phyloP scores from a whole-genome alignment of 2,797 vertebrate species.

The Catamblyrhynchus diadema region DNA sequence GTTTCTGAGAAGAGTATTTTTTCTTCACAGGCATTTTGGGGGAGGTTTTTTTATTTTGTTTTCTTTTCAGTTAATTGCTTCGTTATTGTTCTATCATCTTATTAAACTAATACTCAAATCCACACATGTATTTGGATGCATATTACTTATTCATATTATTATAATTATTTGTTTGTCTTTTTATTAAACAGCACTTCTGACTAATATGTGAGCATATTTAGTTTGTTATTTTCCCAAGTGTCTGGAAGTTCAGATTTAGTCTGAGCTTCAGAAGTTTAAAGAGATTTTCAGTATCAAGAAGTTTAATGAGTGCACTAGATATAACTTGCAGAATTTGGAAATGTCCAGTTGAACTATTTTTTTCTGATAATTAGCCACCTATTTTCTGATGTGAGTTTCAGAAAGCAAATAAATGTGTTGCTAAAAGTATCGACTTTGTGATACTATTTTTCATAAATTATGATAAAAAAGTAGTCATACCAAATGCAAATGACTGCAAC shows the following conservation, averaged over 20 bases:
- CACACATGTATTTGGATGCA: background rate
- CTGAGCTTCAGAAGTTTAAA: background rate
- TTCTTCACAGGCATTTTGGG: background rate
- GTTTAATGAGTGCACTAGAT: background rate
- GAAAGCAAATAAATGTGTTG: background rate
- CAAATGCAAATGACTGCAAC: background rate
- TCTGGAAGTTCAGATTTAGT: background rate
- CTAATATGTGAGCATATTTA: background rate
- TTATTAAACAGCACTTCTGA: background rate
- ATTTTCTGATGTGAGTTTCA: background rate
- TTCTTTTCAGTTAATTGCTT: background rate
- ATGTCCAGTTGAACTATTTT: background rate
- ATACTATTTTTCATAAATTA: background rate
- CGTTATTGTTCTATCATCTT: background rate
- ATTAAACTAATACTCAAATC: background rate
- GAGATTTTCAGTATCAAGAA: background rate
- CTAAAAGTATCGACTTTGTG: background rate
- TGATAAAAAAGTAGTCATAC: background rate
- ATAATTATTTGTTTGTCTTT: background rate
- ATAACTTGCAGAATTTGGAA: background rate
- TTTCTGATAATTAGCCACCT: background rate
- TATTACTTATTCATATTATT: background rate
- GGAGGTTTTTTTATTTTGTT: background rate
- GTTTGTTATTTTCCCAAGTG: background rate
- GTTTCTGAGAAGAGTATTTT: background rate